These are phyloP conservation scores for Pseudococcus jackbeardsleyi DNA, from an alignment of 2,888 invertebrate genomes.

Conservation along the genomic window DNA sequence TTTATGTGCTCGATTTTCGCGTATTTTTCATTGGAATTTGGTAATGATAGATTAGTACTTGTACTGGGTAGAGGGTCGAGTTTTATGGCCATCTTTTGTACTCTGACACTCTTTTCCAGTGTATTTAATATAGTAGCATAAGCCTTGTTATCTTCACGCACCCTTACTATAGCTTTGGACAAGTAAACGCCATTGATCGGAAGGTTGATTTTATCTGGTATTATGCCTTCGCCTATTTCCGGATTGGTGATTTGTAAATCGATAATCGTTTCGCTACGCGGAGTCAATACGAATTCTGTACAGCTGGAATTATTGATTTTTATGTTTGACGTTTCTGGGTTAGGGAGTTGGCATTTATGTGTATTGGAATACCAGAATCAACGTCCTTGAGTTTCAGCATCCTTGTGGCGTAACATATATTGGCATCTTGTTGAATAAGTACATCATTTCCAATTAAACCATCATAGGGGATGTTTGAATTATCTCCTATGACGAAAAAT, in stretches of 20 bases:
- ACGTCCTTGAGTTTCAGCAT: too few relatives aligned
- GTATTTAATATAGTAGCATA: not conserved
- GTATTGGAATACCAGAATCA: too few relatives aligned
- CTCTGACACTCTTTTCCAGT: not conserved
- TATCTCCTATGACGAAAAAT: not conserved
- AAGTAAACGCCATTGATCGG: not conserved
- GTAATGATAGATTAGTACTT: too few relatives aligned
- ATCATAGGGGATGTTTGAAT: not conserved
- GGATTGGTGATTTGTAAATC: not conserved
- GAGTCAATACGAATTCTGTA: not conserved
- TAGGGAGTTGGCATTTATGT: too few relatives aligned
- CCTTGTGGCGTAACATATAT: too few relatives aligned
- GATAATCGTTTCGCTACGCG: not conserved
- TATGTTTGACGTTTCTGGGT: too few relatives aligned
- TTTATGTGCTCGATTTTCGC: too few relatives aligned
- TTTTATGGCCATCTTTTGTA: not conserved
- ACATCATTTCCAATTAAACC: not conserved
- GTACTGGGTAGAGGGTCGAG: not conserved
- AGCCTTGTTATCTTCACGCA: not conserved
- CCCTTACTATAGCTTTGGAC: not conserved
- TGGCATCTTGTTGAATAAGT: not conserved
- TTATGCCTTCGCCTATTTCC: not conserved
- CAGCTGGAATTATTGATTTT: too few relatives aligned
- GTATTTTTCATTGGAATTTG: too few relatives aligned
- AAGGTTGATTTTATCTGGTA: not conserved